Conservation (phyloP, 1,140 invertebrate genomes). For the Sinonovacula constricta region DNA sequence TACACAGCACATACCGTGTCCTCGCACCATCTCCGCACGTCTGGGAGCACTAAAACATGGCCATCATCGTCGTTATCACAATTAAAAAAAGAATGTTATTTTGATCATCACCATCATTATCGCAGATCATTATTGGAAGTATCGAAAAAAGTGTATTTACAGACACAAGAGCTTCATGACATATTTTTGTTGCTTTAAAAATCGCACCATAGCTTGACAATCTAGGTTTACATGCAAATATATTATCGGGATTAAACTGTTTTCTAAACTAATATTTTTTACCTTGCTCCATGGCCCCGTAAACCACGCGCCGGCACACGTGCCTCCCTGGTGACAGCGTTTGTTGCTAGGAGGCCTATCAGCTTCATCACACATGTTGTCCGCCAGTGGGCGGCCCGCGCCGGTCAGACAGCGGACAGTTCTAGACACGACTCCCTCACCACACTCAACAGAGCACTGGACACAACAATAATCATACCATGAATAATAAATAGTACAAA, state of each 20-base stretch:
- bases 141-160: neutral
- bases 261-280: too few species aligned
- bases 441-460: constrained; percentile 27
- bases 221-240: neutral
- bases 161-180: neutral
- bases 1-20: constrained; percentile 28
- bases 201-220: neutral
- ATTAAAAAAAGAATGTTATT: neutral
- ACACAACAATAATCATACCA: neutral
- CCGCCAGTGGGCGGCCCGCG: neutral
- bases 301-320: constrained; percentile 33
- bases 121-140: too few species aligned
- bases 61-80: neutral
- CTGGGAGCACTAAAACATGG: constrained; percentile 32
- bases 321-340: neutral
- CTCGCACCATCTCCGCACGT: constrained; percentile 17
- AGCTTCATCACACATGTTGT: neutral
- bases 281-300: constrained; percentile 37
- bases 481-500: too few species aligned
- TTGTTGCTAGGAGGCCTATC: constrained; percentile 9
- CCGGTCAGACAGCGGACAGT: constrained; percentile 7
- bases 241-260: too few species aligned
- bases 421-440: constrained; percentile 9
- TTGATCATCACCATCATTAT: neutral
- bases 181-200: neutral